Evolutionary conservation across 2,797 vertebrate genomes (phyloP).

Genomic region (Malurus leucopterus): DNA sequence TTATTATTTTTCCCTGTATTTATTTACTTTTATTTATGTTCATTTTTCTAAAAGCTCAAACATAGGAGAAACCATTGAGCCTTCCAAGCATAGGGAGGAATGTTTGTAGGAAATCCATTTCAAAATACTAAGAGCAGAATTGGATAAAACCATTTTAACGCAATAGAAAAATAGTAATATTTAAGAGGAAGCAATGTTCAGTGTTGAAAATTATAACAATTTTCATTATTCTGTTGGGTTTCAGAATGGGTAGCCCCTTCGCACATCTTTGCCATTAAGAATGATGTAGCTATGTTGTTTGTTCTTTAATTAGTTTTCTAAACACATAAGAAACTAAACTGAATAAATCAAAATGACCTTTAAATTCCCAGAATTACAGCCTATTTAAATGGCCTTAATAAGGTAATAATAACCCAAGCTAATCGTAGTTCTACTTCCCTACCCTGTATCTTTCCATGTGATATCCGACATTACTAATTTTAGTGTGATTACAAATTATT

Average conservation of each 20-base stretch:
- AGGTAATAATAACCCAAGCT: conserved; percentile 69
- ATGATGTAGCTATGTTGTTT: conserved; percentile 53
- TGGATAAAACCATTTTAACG: neutral
- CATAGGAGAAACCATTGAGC: neutral
- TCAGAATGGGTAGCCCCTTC: neutral
- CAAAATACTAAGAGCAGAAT: neutral
- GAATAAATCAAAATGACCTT: conserved; percentile 75
- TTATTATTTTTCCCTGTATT: neutral
- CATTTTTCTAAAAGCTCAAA: neutral
- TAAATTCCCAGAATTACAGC: conserved; percentile 71
- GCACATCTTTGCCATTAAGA: conserved; percentile 1
- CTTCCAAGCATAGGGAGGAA: neutral
- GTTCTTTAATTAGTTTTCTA: conserved; percentile 74
- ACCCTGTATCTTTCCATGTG: conserved; percentile 21
- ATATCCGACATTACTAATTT: conserved; percentile 70
- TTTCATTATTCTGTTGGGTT: neutral
- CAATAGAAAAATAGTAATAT: neutral
- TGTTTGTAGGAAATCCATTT: neutral
- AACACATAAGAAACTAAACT: conserved; percentile 67
- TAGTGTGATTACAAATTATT: conserved; percentile 71
- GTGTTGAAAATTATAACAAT: neutral
- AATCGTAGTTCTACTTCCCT: conserved; percentile 58
- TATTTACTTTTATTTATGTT: neutral
- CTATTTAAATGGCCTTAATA: conserved; percentile 71
- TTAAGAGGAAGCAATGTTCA: neutral